Percentiles rank a stretch among this genome's conserved stretches.
Evolutionary conservation across 2,888 invertebrate genomes (phyloP).

Genomic region (Autographa pulchrina): DNA sequence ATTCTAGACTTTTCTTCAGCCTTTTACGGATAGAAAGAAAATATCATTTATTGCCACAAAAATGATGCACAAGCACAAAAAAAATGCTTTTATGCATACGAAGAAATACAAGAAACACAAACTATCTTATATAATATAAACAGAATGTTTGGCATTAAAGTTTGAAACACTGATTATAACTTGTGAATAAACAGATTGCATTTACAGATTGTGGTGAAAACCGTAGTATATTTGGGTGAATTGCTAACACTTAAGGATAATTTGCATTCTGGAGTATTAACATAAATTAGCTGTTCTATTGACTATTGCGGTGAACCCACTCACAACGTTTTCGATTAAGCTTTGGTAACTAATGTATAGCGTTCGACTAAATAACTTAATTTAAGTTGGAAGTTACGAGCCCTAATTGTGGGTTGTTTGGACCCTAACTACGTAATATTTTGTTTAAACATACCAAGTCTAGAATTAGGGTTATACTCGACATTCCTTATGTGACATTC

Average conservation of each 20-base stretch:
- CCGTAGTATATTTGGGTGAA: constrained; percentile 22
- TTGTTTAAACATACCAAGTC: background rate
- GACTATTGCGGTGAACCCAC: constrained; percentile 42
- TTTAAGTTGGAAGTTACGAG: constrained; percentile 36
- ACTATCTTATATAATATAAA: background rate
- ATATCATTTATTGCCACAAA: too few species aligned
- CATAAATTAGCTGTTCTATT: constrained; percentile 43
- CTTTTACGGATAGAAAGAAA: too few species aligned
- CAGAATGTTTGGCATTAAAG: background rate
- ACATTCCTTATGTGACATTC: too few species aligned
- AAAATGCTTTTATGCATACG: too few species aligned
- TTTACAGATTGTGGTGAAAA: constrained; percentile 2
- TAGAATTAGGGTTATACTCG: background rate
- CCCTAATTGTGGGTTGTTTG: constrained; percentile 27
- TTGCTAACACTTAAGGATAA: constrained; percentile 34
- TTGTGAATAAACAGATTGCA: background rate
- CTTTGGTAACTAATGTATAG: constrained; percentile 38
- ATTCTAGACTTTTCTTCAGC: too few species aligned
- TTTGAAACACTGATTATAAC: constrained; percentile 10
- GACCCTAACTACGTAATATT: constrained; percentile 3
- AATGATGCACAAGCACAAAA: too few species aligned
- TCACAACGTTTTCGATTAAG: constrained; percentile 31
- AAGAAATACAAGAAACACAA: too few species aligned
- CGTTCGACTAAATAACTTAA: constrained; percentile 41
- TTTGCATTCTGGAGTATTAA: constrained; percentile 48